Conservation (phyloP, 1,140 invertebrate genomes). For the Mesaphorura yosii region DNA sequence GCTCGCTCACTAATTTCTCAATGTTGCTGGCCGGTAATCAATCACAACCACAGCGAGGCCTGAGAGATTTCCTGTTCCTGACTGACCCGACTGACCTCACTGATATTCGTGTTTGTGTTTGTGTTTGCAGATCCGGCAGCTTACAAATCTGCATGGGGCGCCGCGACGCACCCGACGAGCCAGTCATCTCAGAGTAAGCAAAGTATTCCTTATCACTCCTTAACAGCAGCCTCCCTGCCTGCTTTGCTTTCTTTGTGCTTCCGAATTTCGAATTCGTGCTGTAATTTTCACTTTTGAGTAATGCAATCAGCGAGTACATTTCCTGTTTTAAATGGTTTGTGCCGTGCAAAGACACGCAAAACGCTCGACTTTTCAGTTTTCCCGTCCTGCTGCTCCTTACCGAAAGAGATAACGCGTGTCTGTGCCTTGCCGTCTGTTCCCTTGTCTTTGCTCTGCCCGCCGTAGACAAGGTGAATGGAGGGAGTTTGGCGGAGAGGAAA, state of each 20-base stretch:
- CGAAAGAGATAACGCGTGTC: no score
- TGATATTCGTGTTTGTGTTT: constrained; percentile 26
- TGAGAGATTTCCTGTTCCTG: no score
- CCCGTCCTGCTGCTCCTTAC: not conserved
- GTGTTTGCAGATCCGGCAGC: constrained; percentile 47
- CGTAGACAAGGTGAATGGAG: not conserved
- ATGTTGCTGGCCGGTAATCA: constrained; percentile 51
- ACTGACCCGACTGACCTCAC: no score
- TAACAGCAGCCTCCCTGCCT: no score
- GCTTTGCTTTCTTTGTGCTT: no score
- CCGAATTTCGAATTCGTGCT: no score
- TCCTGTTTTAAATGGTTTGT: not conserved
- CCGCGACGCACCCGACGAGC: constrained; percentile 44
- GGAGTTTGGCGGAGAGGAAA: constrained; percentile 5
- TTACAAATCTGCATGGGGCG: constrained; percentile 54
- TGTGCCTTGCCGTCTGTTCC: no score
- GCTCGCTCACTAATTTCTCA: constrained; percentile 49
- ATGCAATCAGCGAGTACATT: no score
- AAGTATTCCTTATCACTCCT: not conserved
- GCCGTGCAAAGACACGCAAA: not conserved
- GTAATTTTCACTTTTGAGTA: no score
- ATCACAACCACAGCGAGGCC: no score
- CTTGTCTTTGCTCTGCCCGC: not conserved
- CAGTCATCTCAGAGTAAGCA: constrained; percentile 44
- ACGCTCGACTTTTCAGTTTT: not conserved